Evolutionary conservation across 2,888 invertebrate genomes (phyloP).

Genomic region (Athalia circularis): DNA sequence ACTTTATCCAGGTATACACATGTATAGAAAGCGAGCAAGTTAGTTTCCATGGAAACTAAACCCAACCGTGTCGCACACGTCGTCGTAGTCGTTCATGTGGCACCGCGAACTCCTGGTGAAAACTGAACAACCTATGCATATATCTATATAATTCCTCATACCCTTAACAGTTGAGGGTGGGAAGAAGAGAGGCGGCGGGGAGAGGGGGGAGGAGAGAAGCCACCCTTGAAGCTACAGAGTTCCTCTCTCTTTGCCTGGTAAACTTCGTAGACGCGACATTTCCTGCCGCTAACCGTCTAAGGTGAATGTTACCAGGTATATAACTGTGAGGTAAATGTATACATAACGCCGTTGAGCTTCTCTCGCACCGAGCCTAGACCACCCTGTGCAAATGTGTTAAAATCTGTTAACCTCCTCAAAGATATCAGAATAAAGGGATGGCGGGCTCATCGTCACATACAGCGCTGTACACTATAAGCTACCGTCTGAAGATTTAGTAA

Average conservation of each 20-base stretch:
- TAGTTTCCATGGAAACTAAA: constrained; percentile 41
- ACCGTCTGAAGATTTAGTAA: neutral
- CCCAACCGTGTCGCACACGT: neutral
- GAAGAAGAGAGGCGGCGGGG: neutral
- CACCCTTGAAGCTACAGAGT: neutral
- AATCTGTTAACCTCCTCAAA: neutral
- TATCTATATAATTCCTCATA: too few relatives aligned
- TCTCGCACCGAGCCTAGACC: neutral
- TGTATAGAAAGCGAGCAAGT: neutral
- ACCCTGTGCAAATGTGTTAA: neutral
- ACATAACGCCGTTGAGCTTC: neutral
- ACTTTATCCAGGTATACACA: neutral
- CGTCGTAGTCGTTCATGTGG: too few relatives aligned
- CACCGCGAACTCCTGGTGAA: constrained; percentile 3
- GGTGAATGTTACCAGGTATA: constrained; percentile 5
- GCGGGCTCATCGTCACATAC: too few relatives aligned
- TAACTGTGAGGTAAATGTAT: neutral
- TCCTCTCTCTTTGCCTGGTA: constrained; percentile 49
- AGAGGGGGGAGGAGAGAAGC: neutral
- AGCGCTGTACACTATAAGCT: neutral
- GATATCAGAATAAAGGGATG: neutral
- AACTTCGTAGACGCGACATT: constrained; percentile 68
- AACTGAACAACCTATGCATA: constrained; percentile 18
- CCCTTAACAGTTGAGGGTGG: neutral
- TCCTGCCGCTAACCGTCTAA: constrained; percentile 60